Evolutionary conservation across 2,888 invertebrate species (phyloP).

Genomic region (Cheilosia grossa): DNA sequence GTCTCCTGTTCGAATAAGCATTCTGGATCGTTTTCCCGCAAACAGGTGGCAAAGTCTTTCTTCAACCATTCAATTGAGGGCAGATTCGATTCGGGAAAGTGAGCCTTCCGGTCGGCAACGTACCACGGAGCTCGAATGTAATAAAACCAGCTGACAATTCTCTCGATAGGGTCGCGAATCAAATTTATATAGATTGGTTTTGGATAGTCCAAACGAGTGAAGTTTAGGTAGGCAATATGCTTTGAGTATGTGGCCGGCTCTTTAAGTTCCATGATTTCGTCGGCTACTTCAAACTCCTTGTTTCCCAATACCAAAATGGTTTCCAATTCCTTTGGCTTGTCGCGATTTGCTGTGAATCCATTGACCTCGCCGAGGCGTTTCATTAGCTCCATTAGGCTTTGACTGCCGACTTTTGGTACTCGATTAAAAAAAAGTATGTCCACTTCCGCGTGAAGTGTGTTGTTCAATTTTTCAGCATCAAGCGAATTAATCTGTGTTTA

Average conservation of each 20-base stretch:
- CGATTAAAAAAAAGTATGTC: slow-evolving; percentile 93
- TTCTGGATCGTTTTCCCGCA: slow-evolving; percentile 90
- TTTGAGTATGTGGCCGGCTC: slow-evolving; percentile 92
- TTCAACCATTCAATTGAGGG: slow-evolving; percentile 81
- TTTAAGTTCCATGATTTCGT: slow-evolving; percentile 88
- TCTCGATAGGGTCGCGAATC: slow-evolving; percentile 92
- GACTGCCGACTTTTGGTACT: slow-evolving; percentile 95
- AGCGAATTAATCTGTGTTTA: slow-evolving; percentile 56
- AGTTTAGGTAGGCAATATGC: slow-evolving; percentile 93
- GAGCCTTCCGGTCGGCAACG: slow-evolving; percentile 88
- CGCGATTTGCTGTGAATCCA: slow-evolving; percentile 90
- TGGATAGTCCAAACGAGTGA: slow-evolving; percentile 89
- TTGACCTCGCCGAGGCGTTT: slow-evolving; percentile 87
- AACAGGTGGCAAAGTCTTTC: slow-evolving; percentile 91
- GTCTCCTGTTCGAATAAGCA: slow-evolving; percentile 91
- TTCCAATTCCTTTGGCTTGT: slow-evolving; percentile 87
- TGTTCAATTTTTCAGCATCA: slow-evolving; percentile 76
- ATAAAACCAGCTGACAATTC: slow-evolving; percentile 94
- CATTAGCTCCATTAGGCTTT: slow-evolving; percentile 93
- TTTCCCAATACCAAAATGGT: slow-evolving; percentile 85
- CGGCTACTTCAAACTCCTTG: slow-evolving; percentile 89
- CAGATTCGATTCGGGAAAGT: slow-evolving; percentile 77
- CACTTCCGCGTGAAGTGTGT: slow-evolving; percentile 81
- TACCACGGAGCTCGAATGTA: slow-evolving; percentile 95
- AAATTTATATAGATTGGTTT: slow-evolving; percentile 93